phyloP scores from a whole-genome alignment of 1,140 invertebrate species.

The Dreissena polymorpha region DNA sequence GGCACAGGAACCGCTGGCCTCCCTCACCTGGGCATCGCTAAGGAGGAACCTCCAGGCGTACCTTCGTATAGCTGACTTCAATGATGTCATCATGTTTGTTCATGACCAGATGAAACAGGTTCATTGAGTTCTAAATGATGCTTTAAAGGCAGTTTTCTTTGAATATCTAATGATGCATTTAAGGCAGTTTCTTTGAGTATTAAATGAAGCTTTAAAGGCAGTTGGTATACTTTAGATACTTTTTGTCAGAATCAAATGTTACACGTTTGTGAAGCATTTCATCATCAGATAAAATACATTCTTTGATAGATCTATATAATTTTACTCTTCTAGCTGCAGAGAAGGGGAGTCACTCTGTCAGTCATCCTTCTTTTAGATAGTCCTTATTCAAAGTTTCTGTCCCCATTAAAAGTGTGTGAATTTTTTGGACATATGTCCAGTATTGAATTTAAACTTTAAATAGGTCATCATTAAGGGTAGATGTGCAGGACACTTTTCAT shows the following conservation, averaged over 20 bases:
- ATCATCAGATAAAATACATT: no score
- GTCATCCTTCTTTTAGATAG: no score
- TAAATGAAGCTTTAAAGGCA: neutral
- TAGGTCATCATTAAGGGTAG: no score
- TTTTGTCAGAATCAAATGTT: neutral
- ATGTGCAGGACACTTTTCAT: no score
- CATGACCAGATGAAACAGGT: conserved; percentile 39
- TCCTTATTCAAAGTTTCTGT: no score
- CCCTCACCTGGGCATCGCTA: conserved; percentile 8
- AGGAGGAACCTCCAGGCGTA: neutral
- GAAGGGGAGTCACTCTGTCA: no score
- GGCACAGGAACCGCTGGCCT: neutral
- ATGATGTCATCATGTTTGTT: conserved; percentile 34
- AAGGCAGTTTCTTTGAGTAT: neutral
- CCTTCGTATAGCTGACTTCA: conserved; percentile 11
- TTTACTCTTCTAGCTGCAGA: no score
- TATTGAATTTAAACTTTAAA: no score
- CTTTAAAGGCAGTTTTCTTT: neutral
- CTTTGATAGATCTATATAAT: no score
- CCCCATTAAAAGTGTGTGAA: no score
- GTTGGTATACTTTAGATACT: neutral
- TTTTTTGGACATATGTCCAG: no score
- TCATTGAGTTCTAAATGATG: no score
- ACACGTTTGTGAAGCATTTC: neutral
- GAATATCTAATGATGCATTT: neutral